phyloP scores from a whole-genome alignment of 2,888 invertebrate genomes.

The Theodoxus fluviatilis region DNA sequence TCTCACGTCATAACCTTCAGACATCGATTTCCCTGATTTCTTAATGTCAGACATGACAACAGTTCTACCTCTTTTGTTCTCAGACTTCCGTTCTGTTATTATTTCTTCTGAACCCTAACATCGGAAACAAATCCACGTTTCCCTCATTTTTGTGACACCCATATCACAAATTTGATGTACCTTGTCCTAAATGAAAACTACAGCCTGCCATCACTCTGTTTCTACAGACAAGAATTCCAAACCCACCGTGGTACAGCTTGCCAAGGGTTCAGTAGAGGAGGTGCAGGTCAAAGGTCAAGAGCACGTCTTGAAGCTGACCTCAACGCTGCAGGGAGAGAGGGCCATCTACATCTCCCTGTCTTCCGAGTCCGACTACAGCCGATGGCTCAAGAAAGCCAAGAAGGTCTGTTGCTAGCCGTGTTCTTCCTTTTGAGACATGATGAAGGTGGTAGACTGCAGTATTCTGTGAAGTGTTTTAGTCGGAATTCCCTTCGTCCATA shows the following conservation, averaged over 20 bases:
- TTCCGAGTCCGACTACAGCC: constrained; percentile 53
- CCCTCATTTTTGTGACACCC: too few relatives aligned
- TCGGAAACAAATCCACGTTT: too few relatives aligned
- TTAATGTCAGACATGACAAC: too few relatives aligned
- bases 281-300: constrained; percentile 60
- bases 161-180: too few relatives aligned
- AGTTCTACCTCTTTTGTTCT: too few relatives aligned
- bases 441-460: background rate
- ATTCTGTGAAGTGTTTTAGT: background rate
- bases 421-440: background rate
- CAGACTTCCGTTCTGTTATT: too few relatives aligned
- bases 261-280: constrained; percentile 63
- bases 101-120: too few relatives aligned
- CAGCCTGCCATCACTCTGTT: too few relatives aligned
- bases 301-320: constrained; percentile 59
- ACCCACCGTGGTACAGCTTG: constrained; percentile 61
- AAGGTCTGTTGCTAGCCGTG: constrained; percentile 47
- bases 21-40: too few relatives aligned
- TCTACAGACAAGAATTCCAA: constrained; percentile 48
- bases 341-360: constrained; percentile 60
- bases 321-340: constrained; percentile 58
- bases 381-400: constrained; percentile 62
- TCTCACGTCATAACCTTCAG: too few relatives aligned
- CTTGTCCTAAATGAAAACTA: too few relatives aligned
- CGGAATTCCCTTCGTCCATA: background rate